These are phyloP conservation scores for Narcine bancroftii DNA, from an alignment of 2,113 vertebrate species.

Conservation along the genomic window DNA sequence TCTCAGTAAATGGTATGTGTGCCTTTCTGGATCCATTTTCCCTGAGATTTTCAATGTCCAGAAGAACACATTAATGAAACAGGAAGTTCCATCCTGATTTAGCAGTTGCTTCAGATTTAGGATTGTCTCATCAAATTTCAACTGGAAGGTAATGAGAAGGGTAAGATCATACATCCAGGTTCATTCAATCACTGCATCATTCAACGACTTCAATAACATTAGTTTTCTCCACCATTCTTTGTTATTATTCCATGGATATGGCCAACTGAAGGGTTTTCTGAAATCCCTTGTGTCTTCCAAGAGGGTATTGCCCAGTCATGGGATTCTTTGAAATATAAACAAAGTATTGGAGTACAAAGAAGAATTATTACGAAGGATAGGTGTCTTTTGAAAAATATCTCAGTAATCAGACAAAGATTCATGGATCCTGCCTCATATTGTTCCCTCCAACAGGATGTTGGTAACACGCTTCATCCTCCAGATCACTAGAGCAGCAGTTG, in stretches of 20 bases:
- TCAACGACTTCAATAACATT: not conserved
- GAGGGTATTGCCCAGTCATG: not conserved
- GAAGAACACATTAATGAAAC: no score
- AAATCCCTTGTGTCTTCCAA: not conserved
- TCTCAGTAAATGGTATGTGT: no score
- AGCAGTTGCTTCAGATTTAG: not conserved
- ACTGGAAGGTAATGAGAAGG: not conserved
- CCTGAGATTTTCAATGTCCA: no score
- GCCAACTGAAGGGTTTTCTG: not conserved
- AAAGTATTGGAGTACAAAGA: not conserved
- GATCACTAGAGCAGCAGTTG: constrained; percentile 40
- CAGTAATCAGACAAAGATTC: not conserved
- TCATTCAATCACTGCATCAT: not conserved
- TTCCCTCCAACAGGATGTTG: constrained; percentile 44
- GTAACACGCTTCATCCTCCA: constrained; percentile 47
- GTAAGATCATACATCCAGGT: not conserved
- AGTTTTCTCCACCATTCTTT: not conserved
- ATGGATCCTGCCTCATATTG: not conserved
- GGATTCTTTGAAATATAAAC: not conserved
- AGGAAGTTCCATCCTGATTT: no score
- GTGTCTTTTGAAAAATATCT: not conserved
- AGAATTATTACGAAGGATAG: no score
- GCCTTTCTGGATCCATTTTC: no score
- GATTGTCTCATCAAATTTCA: not conserved
- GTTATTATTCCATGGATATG: no score